A percentile compares a stretch with the other conserved stretches of the same genome.
phyloP scores from a whole-genome alignment of 2,797 vertebrate genomes.

The Bradypodion pumilum region DNA sequence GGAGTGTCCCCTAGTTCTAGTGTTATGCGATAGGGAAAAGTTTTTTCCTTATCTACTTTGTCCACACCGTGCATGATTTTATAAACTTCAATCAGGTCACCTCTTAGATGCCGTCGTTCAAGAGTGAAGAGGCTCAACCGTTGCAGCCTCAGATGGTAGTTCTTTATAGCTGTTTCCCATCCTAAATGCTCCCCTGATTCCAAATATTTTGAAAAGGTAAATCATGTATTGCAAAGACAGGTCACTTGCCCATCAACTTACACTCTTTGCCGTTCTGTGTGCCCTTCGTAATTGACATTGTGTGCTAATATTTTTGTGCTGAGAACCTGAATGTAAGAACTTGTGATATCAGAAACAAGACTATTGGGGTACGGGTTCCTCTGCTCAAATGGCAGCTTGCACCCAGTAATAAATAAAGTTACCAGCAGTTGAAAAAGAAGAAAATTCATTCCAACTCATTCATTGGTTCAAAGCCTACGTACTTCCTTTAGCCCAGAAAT shows the following conservation, averaged over 20 bases:
- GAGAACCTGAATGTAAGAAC: background rate
- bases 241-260: background rate
- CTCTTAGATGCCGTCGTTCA: too few relatives aligned
- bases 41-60: too few relatives aligned
- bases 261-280: background rate
- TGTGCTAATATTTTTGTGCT: background rate
- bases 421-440: background rate
- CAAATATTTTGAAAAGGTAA: background rate
- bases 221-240: background rate
- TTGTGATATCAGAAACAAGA: background rate
- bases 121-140: too few relatives aligned
- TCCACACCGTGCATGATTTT: too few relatives aligned
- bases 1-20: too few relatives aligned
- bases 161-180: background rate
- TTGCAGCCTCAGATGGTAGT: too few relatives aligned
- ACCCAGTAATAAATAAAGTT: background rate
- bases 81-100: too few relatives aligned
- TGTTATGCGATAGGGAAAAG: too few relatives aligned
- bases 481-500: background rate
- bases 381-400: background rate
- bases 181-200: background rate
- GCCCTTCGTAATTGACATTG: background rate
- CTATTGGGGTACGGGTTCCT: background rate
- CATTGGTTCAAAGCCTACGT: background rate
- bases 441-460: background rate